Conservation (phyloP, 2,113 vertebrate genomes). For the Bagarius yarrelli region DNA sequence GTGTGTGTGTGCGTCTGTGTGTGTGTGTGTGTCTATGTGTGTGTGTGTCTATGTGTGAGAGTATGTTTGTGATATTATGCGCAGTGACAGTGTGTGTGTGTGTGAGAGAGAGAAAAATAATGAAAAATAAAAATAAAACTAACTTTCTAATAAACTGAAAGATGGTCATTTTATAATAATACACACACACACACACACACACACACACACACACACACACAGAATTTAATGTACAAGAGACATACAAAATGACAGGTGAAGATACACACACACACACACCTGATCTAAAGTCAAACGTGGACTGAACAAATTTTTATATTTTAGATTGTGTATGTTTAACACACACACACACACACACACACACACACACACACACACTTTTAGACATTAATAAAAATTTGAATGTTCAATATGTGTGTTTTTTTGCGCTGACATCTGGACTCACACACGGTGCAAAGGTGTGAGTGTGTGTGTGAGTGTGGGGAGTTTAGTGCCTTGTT, state of each 20-base stretch:
- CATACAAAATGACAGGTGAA: neutral
- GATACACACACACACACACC: slow-evolving; percentile 61
- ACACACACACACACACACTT: slow-evolving; percentile 6
- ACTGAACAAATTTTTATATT: slow-evolving; percentile 49
- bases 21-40: slow-evolving; percentile 35
- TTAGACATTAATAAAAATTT: neutral
- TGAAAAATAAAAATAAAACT: neutral
- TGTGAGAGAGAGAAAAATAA: neutral
- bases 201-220: neutral
- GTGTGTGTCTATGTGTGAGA: too few species aligned
- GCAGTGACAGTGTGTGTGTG: slow-evolving; percentile 28
- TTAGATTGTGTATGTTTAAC: neutral
- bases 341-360: slow-evolving; percentile 1
- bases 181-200: neutral
- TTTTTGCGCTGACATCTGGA: slow-evolving; percentile 11
- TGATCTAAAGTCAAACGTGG: slow-evolving; percentile 72
- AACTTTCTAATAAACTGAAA: slow-evolving; percentile 5
- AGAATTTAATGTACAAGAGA: neutral
- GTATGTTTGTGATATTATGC: too few species aligned
- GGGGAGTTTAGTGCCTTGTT: slow-evolving; percentile 12
- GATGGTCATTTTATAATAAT: neutral
- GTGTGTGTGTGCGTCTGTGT: slow-evolving; percentile 53
- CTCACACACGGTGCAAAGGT: neutral
- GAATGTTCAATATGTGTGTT: neutral
- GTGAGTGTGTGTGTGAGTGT: slow-evolving; percentile 5